A percentile compares a stretch with the other conserved stretches of the same genome.
Conservation (phyloP, 2,797 vertebrate species). For the Danio albolineatus region DNA sequence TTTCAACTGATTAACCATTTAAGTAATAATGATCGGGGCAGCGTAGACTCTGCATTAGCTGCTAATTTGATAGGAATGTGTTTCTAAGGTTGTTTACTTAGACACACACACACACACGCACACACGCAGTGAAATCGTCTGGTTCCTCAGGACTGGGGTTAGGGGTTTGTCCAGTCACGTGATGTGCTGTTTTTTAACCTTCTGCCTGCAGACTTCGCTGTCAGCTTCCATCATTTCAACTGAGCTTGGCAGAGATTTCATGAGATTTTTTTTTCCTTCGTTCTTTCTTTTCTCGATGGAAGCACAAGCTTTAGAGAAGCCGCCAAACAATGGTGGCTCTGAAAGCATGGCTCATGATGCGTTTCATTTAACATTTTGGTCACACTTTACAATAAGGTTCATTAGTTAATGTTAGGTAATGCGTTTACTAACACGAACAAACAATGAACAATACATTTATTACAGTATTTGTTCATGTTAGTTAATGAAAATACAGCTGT, state of each 20-base stretch:
- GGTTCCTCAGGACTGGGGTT: constrained; percentile 77
- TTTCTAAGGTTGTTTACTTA: constrained; percentile 62
- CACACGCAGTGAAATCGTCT: constrained; percentile 60
- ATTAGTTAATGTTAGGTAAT: no score
- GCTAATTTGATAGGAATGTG: constrained; percentile 67
- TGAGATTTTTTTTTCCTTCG: constrained; percentile 55
- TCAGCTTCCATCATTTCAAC: constrained; percentile 80
- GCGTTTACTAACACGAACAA: no score
- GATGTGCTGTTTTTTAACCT: constrained; percentile 78
- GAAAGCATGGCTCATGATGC: constrained; percentile 50
- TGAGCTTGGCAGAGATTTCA: constrained; percentile 68
- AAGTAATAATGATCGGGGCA: constrained; percentile 65
- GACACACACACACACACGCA: constrained; percentile 62
- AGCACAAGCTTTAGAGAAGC: constrained; percentile 70
- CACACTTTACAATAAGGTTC: no score
- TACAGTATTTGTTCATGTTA: no score
- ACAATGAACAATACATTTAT: no score
- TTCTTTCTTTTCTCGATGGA: constrained; percentile 64
- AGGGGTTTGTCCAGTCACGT: constrained; percentile 74
- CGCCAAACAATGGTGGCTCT: constrained; percentile 59
- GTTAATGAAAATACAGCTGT: no score
- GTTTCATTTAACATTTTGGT: constrained; percentile 64
- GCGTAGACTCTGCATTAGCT: constrained; percentile 60
- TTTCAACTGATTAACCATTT: constrained; percentile 67
- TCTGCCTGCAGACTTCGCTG: constrained; percentile 81